Evolutionary conservation across 2,113 vertebrate species (phyloP), one percentile per base, ranked within the genome.

Genomic region (Vicugna pacos): DNA sequence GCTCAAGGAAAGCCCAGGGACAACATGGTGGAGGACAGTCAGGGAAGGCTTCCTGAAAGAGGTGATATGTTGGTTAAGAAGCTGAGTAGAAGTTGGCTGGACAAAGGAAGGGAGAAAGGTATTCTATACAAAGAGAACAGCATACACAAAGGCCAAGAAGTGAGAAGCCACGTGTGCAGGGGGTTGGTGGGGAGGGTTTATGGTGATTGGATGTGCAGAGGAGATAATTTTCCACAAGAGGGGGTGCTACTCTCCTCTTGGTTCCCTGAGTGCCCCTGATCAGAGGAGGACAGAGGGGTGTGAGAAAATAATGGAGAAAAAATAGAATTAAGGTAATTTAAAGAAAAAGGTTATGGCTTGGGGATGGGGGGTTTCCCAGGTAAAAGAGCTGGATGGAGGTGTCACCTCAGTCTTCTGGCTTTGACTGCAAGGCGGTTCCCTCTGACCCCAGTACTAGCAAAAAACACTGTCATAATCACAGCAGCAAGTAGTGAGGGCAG

Each of bases 1-100:
- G 26, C 38, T 73, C 17, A 26, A 42, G 48, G 84, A 94, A 60
- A 94, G 69, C 14, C 22, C 60, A 46, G 91, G 50, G 16, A 32
- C 75, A 16, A 3, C 19, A 73, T 22, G 14, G 32, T 13, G 13
- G 24, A 30, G 42, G 26, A n/a, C 14, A 89, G 22, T 93, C 81
- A 82, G 35, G 65, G 52, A 89, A 48, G 62, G 20, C n/a, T 87
- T 84, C 82, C 73, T 83, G 15, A 28, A 94, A 76, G 83, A 89
- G 72, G 79, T n/a, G 26, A 19, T 22, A 10, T 69, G 20, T 24
- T 13, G 16, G 81, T 26, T 42, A 62, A 77, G 50, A 83, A 90
- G 28, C 38, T 89, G 8, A 92, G 14, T 50, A 24, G 46, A 87
- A 60, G 28, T 4, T 46, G 67, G 17, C 4, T 72, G 28, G 42